Base-by-base conservation (phyloP, 2,797 vertebrate genomes). In the Syndactyla subalaris region DNA sequence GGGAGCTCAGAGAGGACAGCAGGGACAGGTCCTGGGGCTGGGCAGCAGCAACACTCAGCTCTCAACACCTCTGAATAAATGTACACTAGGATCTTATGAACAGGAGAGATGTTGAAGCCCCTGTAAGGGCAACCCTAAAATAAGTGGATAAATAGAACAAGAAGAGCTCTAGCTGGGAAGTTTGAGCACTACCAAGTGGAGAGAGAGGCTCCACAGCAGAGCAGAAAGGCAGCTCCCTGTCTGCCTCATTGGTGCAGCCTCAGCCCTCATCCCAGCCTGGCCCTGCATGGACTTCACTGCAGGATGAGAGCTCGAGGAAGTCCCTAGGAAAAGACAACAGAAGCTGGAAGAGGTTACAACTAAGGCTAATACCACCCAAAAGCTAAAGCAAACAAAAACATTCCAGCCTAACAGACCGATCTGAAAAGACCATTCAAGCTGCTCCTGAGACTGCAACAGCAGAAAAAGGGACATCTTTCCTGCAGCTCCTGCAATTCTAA, bases 381-480 rank as follows among this genome's bases (percentile, higher is more conserved):
- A 92, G 70, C 82, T 72, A 88, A 88, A 92, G 76, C 71, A 92
- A 95, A 95, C 94, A 93, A 61, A 95, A 92, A 17, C 74, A 93
- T 92, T 74, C 77, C 66, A 61, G 66, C 14, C 46, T 20, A 51
- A 32, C 73, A 68, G 74, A 61, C 67, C 62, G 51, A 78, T 68
- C 78, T 45, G 41, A 66, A 78, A 52, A 72, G 34, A 62, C 29
- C 48, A 57, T 30, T 41, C 62, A 11, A 52, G 72, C 45, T 77
- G 1, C 54, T 71, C 36, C 38, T 16, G 16, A n/a, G 26, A 46
- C 14, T 2, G 0, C 26, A 91, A 61, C 12, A 77, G 85, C 85
- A 49, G 43, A 32, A 19, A 49, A 79, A 80, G 26, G 55, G 52
- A 71, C 77, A 90, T 36, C 71, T 89, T 79, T 77, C 46, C 71